Evolutionary conservation across 2,888 invertebrate species (phyloP).

Genomic region (Mythimna impura): DNA sequence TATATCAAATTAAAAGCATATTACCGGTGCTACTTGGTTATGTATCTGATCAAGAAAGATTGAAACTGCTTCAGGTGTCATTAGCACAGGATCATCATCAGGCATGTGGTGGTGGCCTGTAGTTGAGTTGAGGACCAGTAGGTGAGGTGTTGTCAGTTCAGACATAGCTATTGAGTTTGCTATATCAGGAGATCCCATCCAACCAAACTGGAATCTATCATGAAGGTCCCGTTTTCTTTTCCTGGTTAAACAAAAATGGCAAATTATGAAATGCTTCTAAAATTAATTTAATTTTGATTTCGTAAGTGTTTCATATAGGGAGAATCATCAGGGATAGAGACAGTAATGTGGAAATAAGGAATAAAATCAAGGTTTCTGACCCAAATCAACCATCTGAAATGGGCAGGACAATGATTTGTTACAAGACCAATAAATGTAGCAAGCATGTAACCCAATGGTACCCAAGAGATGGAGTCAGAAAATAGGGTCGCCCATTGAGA

Average conservation of each 20-base stretch:
- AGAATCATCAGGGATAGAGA: neutral
- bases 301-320: neutral
- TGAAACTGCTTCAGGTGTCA: slow-evolving; percentile 94
- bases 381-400: too few relatives aligned
- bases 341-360: too few relatives aligned
- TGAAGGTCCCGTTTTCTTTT: slow-evolving; percentile 93
- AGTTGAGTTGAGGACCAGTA: slow-evolving; percentile 97
- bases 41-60: slow-evolving; percentile 94
- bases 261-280: neutral
- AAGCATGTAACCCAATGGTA: too few relatives aligned
- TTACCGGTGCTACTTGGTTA: slow-evolving; percentile 94
- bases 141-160: slow-evolving; percentile 94
- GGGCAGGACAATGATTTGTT: too few relatives aligned
- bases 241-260: slow-evolving; percentile 66
- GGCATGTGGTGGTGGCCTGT: slow-evolving; percentile 98
- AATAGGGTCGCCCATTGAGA: too few relatives aligned
- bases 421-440: too few relatives aligned
- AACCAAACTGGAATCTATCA: slow-evolving; percentile 97
- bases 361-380: too few relatives aligned
- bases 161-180: slow-evolving; percentile 98
- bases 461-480: too few relatives aligned
- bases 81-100: slow-evolving; percentile 94
- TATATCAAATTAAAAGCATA: slow-evolving; percentile 4
- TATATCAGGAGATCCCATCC: slow-evolving; percentile 97
- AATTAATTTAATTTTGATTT: neutral